These are phyloP conservation scores for Deroptyus accipitrinus DNA, from an alignment of 2,113 vertebrate genomes.

Conservation along the genomic window DNA sequence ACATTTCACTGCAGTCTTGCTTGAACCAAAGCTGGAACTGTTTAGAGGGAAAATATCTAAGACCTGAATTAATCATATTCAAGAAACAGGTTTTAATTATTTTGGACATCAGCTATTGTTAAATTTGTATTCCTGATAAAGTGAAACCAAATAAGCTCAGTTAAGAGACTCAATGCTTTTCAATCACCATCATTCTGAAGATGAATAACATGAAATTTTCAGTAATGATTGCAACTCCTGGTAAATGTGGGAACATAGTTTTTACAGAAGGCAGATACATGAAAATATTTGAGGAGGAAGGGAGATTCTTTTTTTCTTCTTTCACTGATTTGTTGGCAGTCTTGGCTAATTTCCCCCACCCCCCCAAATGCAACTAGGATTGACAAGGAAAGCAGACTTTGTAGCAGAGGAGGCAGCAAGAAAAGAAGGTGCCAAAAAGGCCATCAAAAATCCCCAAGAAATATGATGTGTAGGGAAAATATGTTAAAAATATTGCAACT, in stretches of 20 bases:
- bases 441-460: neutral
- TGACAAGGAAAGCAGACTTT: conserved; percentile 6
- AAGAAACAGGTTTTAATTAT: neutral
- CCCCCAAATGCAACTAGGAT: neutral
- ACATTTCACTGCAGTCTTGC: neutral
- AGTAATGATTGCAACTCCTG: neutral
- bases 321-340: neutral
- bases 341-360: neutral
- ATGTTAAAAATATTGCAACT: neutral
- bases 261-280: neutral
- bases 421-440: neutral
- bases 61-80: neutral
- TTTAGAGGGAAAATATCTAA: neutral
- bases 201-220: neutral
- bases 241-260: neutral
- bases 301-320: neutral
- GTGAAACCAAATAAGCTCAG: neutral
- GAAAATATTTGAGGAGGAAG: neutral
- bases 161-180: neutral
- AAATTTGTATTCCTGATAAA: neutral
- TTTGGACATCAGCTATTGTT: neutral
- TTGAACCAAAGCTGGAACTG: neutral
- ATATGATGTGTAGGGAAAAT: neutral
- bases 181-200: neutral
- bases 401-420: neutral